These are phyloP conservation scores for Ophiothrix spiculata DNA, from an alignment of 35 echinoderm and acorn worm species.

Conservation along the genomic window DNA sequence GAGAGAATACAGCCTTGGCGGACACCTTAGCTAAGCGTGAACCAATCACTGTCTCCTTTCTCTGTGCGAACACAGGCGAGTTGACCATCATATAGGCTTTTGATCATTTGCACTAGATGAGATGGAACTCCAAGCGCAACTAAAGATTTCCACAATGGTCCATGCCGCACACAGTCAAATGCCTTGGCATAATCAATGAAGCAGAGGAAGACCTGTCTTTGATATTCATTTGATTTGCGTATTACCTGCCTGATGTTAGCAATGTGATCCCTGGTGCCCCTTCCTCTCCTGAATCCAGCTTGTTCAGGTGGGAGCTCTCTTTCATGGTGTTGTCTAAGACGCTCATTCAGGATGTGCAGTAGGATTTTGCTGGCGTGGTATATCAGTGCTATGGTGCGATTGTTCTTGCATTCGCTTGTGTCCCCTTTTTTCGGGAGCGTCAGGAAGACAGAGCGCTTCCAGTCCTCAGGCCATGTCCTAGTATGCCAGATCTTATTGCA, in stretches of 20 bases:
- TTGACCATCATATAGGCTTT: neutral
- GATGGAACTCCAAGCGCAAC: neutral
- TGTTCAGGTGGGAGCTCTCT: conserved; percentile 44
- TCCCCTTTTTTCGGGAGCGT: conserved; percentile 49
- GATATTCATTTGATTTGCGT: conserved; percentile 27
- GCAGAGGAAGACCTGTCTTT: conserved; percentile 38
- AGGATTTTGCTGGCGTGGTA: neutral
- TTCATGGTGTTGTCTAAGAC: conserved; percentile 21
- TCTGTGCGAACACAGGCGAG: neutral
- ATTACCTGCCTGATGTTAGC: conserved; percentile 36
- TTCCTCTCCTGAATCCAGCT: conserved; percentile 43
- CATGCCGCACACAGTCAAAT: conserved; percentile 14
- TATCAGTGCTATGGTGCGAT: neutral
- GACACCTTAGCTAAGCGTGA: neutral
- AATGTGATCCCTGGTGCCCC: conserved; percentile 44
- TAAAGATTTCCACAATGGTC: neutral
- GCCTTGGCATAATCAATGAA: conserved; percentile 52
- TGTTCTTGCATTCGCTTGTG: neutral
- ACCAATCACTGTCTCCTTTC: neutral
- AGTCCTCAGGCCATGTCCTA: neutral
- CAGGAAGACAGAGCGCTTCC: neutral
- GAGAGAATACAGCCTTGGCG: neutral
- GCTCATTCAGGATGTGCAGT: conserved; percentile 38
- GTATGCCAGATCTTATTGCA: neutral
- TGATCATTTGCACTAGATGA: no score